Evolutionary conservation across 2,888 invertebrate species (phyloP), one percentile per base, ranked within the genome.

Genomic region (Nomada flava): DNA sequence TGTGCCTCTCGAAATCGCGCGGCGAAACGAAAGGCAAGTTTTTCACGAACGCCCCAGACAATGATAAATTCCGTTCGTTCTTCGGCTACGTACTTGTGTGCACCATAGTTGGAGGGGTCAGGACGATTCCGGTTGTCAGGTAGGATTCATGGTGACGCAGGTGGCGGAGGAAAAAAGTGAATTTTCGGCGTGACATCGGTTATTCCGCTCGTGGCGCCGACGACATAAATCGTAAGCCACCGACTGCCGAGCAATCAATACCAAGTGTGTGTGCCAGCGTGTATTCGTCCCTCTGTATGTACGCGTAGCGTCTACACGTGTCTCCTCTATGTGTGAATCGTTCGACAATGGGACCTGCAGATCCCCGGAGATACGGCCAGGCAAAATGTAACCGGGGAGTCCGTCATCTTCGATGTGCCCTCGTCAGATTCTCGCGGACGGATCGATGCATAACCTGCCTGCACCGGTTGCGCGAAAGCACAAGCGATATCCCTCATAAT

Each of bases 161-260:
- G 86, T 86, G 86, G 83, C 59, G 63, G 69, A 36, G 52, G 82
- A 82, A 86, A 86, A 86, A 86, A 86, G 86, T 84, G 86, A 86
- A 86, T 86, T 86, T 86, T 86, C 82, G 80, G 86, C 79, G 84
- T 83, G 86, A 82, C 88, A 87, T 89, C 88, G 86, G 89, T 88
- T 88, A 87, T 89, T 88, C 87, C 82, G 87, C 82, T 80, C 87
- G 84, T 69, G 87, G 87, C 84, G 85, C 82, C 82, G 78, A 72
- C 84, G 86, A 86, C 89, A 88, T 90, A 89, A 89, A 90, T 90
- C 88, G 81, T 85, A 86, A 88, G 86, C 88, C 85, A 82, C 85
- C 83, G 80, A 83, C 84, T 76, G 76, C 67, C 80, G 80, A 70
- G 70, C 85, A 85, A 85, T 85, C 85, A 79, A 85, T 85, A 85